phyloP scores from a whole-genome alignment of 2,113 vertebrate genomes.

The Perccottus glenii region DNA sequence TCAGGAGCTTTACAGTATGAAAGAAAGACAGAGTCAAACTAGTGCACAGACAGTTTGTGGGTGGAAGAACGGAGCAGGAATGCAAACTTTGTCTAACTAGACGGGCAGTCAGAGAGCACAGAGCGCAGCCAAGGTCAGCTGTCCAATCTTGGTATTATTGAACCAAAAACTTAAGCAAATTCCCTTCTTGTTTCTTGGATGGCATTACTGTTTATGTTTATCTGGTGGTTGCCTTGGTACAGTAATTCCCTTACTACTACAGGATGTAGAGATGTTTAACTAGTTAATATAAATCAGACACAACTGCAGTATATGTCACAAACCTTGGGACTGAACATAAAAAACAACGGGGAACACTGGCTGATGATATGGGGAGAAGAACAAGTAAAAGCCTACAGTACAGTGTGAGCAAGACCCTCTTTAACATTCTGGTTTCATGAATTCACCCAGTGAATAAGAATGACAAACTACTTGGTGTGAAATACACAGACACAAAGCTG shows the following conservation, averaged over 20 bases:
- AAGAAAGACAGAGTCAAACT: constrained; percentile 30
- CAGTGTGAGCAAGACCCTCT: constrained; percentile 30
- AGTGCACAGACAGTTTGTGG: constrained; percentile 8
- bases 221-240: too few relatives aligned
- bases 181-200: too few relatives aligned
- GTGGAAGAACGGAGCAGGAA: constrained; percentile 27
- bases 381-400: constrained; percentile 21
- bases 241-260: too few relatives aligned
- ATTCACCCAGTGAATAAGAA: constrained; percentile 36
- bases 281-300: too few relatives aligned
- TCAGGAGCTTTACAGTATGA: constrained; percentile 53
- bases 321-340: constrained; percentile 30
- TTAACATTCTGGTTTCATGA: constrained; percentile 48
- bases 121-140: constrained; percentile 21
- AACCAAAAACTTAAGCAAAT: too few relatives aligned
- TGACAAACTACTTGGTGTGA: constrained; percentile 34
- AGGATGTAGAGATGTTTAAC: too few relatives aligned
- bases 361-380: constrained; percentile 17
- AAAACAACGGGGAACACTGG: constrained; percentile 13
- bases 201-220: too few relatives aligned
- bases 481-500: constrained; percentile 45
- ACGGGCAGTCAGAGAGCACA: constrained; percentile 11
- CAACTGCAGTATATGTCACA: not conserved
- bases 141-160: too few relatives aligned
- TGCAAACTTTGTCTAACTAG: constrained; percentile 39